These are phyloP conservation scores for Drosophila histrio DNA, from an alignment of 2,888 invertebrate genomes.

Conservation along the genomic window DNA sequence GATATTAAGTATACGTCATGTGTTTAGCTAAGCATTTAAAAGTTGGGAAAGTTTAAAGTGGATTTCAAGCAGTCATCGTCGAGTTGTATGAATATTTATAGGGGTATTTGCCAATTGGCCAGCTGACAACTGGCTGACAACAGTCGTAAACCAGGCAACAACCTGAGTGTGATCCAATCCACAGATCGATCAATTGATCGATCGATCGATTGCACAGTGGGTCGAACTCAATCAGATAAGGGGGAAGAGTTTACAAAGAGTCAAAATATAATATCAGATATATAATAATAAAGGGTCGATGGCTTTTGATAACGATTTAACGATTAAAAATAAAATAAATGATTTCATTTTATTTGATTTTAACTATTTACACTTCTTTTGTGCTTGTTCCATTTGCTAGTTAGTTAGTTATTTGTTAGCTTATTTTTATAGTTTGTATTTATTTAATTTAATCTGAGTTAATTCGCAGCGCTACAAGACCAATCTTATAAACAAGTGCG, in stretches of 20 bases:
- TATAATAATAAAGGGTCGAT: too few relatives aligned
- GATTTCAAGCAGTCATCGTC: constrained; percentile 15
- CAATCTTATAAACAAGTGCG: too few relatives aligned
- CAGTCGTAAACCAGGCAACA: constrained; percentile 27
- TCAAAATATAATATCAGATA: background rate
- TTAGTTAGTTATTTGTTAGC: too few relatives aligned
- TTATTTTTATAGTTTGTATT: too few relatives aligned
- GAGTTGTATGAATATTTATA: constrained; percentile 50
- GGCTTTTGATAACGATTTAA: too few relatives aligned
- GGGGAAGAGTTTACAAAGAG: background rate
- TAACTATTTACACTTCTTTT: too few relatives aligned
- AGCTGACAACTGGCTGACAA: constrained; percentile 56
- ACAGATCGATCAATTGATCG: constrained; percentile 22
- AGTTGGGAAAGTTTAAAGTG: constrained; percentile 34
- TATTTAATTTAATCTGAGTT: too few relatives aligned
- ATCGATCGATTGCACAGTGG: constrained; percentile 35
- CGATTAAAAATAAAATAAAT: too few relatives aligned
- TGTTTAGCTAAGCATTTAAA: constrained; percentile 20
- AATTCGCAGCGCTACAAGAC: too few relatives aligned
- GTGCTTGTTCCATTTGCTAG: too few relatives aligned
- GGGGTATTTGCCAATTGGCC: constrained; percentile 26
- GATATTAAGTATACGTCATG: constrained; percentile 46
- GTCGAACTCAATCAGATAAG: constrained; percentile 1
- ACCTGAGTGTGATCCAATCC: constrained; percentile 33
- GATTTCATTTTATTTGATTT: too few relatives aligned